A percentile compares a stretch with the other conserved stretches of the same genome.
phyloP scores from a whole-genome alignment of 2,888 invertebrate genomes.

The Lepidocyrtoides sp. region DNA sequence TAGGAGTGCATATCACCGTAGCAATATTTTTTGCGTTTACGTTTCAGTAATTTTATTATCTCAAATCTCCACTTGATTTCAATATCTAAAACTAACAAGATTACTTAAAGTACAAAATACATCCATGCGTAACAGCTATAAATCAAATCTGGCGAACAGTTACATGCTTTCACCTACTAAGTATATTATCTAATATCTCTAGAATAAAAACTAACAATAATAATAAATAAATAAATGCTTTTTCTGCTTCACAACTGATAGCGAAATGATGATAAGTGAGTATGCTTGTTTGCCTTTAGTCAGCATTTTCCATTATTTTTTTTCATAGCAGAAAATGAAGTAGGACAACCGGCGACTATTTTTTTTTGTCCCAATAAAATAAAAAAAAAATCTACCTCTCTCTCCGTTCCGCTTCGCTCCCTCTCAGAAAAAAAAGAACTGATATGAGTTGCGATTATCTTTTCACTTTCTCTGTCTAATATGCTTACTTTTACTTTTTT shows the following conservation, averaged over 20 bases:
- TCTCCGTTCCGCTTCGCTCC: neutral
- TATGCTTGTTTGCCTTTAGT: neutral
- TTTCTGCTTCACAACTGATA: neutral
- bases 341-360: too few relatives aligned
- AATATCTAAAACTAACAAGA: neutral
- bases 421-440: neutral
- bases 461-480: neutral
- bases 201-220: too few relatives aligned
- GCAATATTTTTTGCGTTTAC: too few relatives aligned
- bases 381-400: neutral
- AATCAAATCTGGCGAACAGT: neutral
- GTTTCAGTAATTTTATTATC: too few relatives aligned
- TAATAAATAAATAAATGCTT: neutral
- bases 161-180: neutral
- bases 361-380: too few relatives aligned
- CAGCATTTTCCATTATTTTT: neutral
- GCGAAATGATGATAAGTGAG: too few relatives aligned
- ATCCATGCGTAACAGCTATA: neutral
- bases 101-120: too few relatives aligned
- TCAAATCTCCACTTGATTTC: neutral
- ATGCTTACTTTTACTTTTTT: neutral
- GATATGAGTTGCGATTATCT: slow-evolving; percentile 5
- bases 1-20: too few relatives aligned
- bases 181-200: too few relatives aligned
- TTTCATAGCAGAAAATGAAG: too few relatives aligned